Percentiles rank a stretch among this genome's conserved stretches.
Conservation (phyloP, 2,888 invertebrate species). For the Melanophora roralis region DNA sequence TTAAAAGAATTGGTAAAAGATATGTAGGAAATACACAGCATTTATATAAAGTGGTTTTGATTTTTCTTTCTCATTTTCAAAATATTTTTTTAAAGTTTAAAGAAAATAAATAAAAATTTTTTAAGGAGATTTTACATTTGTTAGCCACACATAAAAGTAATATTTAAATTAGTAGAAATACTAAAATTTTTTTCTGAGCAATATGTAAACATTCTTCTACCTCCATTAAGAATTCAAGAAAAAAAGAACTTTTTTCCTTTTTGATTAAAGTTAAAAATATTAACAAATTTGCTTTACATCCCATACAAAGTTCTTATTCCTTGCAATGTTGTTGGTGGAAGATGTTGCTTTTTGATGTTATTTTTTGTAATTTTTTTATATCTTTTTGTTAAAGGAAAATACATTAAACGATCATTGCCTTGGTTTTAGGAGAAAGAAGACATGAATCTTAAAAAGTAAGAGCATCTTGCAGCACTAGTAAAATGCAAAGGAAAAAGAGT, state of each 20-base stretch:
- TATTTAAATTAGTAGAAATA: conserved; percentile 50
- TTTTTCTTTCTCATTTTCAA: neutral
- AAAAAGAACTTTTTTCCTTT: neutral
- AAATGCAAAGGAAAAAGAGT: conserved; percentile 41
- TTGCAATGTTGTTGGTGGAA: neutral
- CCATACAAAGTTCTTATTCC: conserved; percentile 38
- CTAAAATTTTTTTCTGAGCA: neutral
- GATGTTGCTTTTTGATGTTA: conserved; percentile 12
- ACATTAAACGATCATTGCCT: conserved; percentile 48
- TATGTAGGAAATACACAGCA: conserved; percentile 18
- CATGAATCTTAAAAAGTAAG: conserved; percentile 49
- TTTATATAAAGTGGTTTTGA: conserved; percentile 2
- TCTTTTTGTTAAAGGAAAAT: conserved; percentile 30
- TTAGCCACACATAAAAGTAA: conserved; percentile 15
- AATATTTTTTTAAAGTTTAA: neutral
- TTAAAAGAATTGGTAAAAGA: conserved; percentile 52
- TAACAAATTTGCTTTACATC: conserved; percentile 54
- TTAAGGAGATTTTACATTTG: conserved; percentile 15
- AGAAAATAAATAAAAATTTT: neutral
- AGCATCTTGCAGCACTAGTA: conserved; percentile 19
- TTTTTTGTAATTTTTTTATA: conserved; percentile 6
- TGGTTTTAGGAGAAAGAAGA: conserved; percentile 35
- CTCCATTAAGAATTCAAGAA: neutral
- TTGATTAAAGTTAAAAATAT: conserved; percentile 34
- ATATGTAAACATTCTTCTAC: too few species aligned